Base-by-base conservation (phyloP, 2,888 invertebrate species). In the Chaitophorus viminalis region DNA sequence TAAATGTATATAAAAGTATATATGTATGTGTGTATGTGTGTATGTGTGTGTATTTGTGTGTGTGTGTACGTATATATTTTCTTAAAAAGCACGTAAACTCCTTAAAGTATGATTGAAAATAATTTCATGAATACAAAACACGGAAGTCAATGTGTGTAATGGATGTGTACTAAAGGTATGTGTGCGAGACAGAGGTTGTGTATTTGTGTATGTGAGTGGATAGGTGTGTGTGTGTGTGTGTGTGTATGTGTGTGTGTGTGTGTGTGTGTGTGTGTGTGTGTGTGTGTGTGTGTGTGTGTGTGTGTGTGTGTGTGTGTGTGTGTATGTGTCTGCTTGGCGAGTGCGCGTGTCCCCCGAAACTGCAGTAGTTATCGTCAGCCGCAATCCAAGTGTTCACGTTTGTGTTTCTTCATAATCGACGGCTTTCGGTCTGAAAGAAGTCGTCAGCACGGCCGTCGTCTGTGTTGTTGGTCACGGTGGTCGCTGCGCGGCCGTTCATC, bases 371-470 rank as follows among this genome's bases (percentile, higher is more conserved):
- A 54, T 75, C 25, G 87, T 87, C 87, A 87, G 87, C 87, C 87
- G 87, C 87, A 87, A 87, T 87, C 87, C 87, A 87, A 87, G 87
- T 87, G 87, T 31, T 81, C 74, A n/a, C 87, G 87, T 81, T 87
- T 87, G 81, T 87, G 87, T 74, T 87, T 87, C 87, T 87, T 87
- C 87, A 87, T 87, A 87, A 87, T 87, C 87, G 87, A 81, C 87
- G 79, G 60, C 68, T 77, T 52, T 78, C 85, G 36, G 74, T 52
- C 33, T 60, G 82, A 74, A 36, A 11, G 11, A 52, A 72, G 14
- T 25, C 52, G 72, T 1, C 54, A 52, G 33, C 46, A 31, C 39
- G 75, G 83, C 54, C 17, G 60, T 65, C 18, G 46, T n/a, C n/a
- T n/a, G 17, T 18, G 5, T 3, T 1, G 54, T 11, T 9, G 60